Evolutionary conservation across 1,140 invertebrate genomes (phyloP), one percentile per base, ranked within the genome.

Genomic region (Manduca sexta): DNA sequence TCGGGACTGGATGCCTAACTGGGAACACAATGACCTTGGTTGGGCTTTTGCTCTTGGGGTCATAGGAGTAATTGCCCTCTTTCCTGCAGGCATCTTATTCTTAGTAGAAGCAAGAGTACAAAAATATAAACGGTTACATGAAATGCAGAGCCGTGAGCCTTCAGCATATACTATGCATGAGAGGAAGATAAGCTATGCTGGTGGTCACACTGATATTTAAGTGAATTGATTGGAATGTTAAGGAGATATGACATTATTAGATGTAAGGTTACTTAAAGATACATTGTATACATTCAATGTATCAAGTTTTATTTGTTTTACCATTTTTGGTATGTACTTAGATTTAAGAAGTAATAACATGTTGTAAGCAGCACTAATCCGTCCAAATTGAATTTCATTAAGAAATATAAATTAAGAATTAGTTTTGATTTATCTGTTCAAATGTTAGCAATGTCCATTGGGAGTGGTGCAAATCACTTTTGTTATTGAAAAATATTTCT

Each of bases 1-100:
- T 1, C 86, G 97, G 16, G 94, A 95, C 66, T 99, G 97, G 97
- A 97, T 98, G 94, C 97, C 97, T 0, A 91, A 97, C 67, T 98
- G 96, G 90, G 95, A 98, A 64, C 94, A 97, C 67, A 98, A 98
- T 84, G 92, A 96, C 70, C 89, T 98, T n/a, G 93, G 96, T 2
- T 99, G 96, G 96, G 96, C 96, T 1, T 99, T 92, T 86, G 97
- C 94, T 3, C 82, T 98, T 13, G 95, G 90, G 30, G 93, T 94
- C 7, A 83, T 97, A 12, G 95, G 95, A 14, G 90, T 91, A 3
- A 87, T 95, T 11, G 84, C 92, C 14, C 79, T 94, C 8, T 87
- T 94, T 17, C 90, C 93, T 16, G 89, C 91, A 17, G 94, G 94
- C 10, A 89, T 93, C 39, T 75, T 97, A 1, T 93, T 96, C 84